Evolutionary conservation across 2,888 invertebrate genomes (phyloP), one percentile per base, ranked within the genome.

Genomic region (Chymomyza fuscimana): DNA sequence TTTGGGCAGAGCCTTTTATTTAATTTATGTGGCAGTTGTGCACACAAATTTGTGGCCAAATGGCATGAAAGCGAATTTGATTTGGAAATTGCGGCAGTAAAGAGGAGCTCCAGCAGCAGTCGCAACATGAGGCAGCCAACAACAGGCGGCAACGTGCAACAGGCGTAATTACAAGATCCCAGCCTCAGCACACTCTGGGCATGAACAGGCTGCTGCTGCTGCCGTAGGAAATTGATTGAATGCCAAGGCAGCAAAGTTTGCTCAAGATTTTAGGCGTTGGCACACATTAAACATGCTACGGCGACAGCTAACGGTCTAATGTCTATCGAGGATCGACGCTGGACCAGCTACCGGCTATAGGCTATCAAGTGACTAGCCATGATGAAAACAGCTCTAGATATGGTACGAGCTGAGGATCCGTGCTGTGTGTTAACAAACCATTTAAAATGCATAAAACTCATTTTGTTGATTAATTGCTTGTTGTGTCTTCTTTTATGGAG

Each of bases 361-460:
- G 6, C 32, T 1, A 32, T 32, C 32, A 7, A 32, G 32, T 9
- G 32, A 12, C 40, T 46, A 12, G 40, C 40, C 40, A 40, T 0
- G 9, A 10, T 40, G 40, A 9, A 12, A 46, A 4, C 12, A 12
- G 40, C 12, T 12, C 40, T 46, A 46, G 40, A 46, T 46, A 46
- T 46, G 40, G 12, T 46, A 46, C 10, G 10, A 12, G 12, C 12
- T 12, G 40, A 12, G 40, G 40, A 10, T 46, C 40, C 15, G 16
- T 54, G 63, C 40, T 54, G 16, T 54, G 63, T 63, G 65, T 69
- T 65, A 60, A 68, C 74, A 70, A 73, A 70, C 71, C 82, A 83
- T 83, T 83, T 83, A 83, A 83, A 87, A 83, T 83, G 87, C 87
- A 83, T 83, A 87, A 83, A 87, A 87, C 85, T 87, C 87, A 83